Conservation (phyloP, 92 coral and sea anemone genomes). For the Siderastrea radians region DNA sequence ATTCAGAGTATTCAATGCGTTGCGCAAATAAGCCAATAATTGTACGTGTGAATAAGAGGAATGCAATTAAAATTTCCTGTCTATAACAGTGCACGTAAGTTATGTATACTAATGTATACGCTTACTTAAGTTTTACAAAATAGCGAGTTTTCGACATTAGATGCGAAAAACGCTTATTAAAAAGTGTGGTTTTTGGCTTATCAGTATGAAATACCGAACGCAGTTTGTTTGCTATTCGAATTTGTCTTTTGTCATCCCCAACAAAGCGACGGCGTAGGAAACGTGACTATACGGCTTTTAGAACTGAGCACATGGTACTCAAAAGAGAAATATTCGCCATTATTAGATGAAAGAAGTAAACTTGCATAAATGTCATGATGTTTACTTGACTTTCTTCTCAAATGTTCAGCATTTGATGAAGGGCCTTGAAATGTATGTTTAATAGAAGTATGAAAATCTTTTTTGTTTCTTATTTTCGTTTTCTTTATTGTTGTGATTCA, state of each 20-base stretch:
- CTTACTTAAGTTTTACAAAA: too few species aligned
- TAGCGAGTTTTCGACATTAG: too few species aligned
- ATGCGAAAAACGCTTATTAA: background rate
- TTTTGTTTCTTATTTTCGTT: too few species aligned
- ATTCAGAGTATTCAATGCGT: background rate
- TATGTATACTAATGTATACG: too few species aligned
- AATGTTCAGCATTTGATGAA: too few species aligned
- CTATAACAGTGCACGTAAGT: too few species aligned
- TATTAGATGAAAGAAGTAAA: background rate
- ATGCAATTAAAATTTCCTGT: slow-evolving; percentile 42
- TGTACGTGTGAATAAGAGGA: slow-evolving; percentile 12
- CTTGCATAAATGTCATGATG: too few species aligned
- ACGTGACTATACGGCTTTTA: background rate
- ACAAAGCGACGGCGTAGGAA: background rate
- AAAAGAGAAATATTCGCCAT: background rate
- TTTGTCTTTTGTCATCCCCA: background rate
- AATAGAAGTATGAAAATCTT: too few species aligned
- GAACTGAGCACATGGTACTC: background rate
- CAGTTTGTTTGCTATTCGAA: background rate
- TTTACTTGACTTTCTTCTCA: too few species aligned
- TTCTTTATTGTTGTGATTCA: too few species aligned
- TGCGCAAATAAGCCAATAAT: slow-evolving; percentile 27
- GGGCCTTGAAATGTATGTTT: too few species aligned
- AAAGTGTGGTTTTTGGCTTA: background rate
- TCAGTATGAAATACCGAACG: background rate